These are phyloP conservation scores for Chymomyza fuscimana DNA, from an alignment of 2,888 invertebrate species.

Conservation along the genomic window DNA sequence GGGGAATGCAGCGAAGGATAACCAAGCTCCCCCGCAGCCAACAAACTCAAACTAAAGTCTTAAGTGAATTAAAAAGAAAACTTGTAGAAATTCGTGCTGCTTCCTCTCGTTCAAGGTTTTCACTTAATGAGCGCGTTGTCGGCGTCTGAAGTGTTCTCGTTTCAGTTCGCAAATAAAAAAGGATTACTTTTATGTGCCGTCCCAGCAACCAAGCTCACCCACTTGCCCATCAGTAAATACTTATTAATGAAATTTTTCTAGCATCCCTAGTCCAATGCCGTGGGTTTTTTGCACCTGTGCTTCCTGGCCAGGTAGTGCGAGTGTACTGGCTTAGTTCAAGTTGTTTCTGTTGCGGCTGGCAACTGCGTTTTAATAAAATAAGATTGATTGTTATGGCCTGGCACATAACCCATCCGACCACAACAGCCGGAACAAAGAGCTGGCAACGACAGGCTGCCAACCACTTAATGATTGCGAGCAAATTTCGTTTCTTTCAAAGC, in stretches of 20 bases:
- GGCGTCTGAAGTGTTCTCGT: conserved; percentile 46
- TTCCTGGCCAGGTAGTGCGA: neutral
- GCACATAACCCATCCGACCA: conserved; percentile 35
- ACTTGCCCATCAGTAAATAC: neutral
- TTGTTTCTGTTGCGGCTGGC: conserved; percentile 8
- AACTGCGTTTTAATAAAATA: conserved; percentile 54
- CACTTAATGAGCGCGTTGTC: conserved; percentile 58
- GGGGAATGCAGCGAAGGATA: conserved; percentile 3
- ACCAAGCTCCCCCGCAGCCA: conserved; percentile 7
- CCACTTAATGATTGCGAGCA: conserved; percentile 55
- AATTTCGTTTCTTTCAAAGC: conserved; percentile 33
- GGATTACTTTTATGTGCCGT: conserved; percentile 49
- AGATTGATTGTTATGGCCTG: conserved; percentile 64
- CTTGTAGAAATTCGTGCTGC: conserved; percentile 64
- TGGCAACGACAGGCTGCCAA: conserved; percentile 11
- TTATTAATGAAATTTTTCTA: neutral
- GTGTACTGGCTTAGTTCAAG: neutral
- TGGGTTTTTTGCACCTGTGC: neutral
- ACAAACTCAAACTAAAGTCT: conserved; percentile 59
- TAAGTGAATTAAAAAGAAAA: conserved; percentile 71
- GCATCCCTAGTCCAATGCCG: neutral
- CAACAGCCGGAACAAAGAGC: conserved; percentile 18
- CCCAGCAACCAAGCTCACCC: neutral
- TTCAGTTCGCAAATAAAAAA: conserved; percentile 62
- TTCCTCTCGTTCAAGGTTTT: conserved; percentile 35